Evolutionary conservation across 2,888 invertebrate genomes (phyloP), one percentile per base, ranked within the genome.

Genomic region (Protophormia terraenovae): DNA sequence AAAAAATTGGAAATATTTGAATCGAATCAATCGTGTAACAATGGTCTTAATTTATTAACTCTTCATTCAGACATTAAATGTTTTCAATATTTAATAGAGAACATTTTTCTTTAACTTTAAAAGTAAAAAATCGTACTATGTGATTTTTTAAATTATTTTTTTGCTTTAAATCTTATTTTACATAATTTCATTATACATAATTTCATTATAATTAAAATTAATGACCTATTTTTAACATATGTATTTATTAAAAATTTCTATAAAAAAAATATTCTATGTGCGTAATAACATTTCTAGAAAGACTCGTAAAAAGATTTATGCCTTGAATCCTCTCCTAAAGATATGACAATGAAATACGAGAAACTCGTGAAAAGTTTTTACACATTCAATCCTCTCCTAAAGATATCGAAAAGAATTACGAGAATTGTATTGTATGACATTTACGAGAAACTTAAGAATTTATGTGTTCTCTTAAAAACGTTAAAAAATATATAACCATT

Each of bases 381-480:
- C 47, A 47, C 7, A 47, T 67, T 47, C 27, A 67, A 67, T 67
- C 45, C 47, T 67, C 47, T 67, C 47, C 66, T 47, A 67, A 29
- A 47, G 66, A 47, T 47, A 67, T 47, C 7, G 45, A 16, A 47
- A 45, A 64, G 27, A 45, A 41, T 27, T 64, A 47, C 47, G 47
- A 45, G 47, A 29, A 14, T 5, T 47, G 12, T 2, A 32, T 32
- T 29, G 27, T n/a, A n/a, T 47, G 45, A 66, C 27, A 66, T 47
- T 66, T 29, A 19, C 16, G 29, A 66, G 29, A 66, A 45, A 66
- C 1, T 22, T 24, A 67, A 47, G 7, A 19, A 66, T 66, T 67
- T 67, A 47, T 47, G 47, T 16, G 27, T 29, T 64, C 64, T 64
- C 64, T 64, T 45, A 45, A 64, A 64, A 64, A 64, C 41, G 64